Conservation (phyloP, 2,888 invertebrate species). For the Folsomia manolachei region DNA sequence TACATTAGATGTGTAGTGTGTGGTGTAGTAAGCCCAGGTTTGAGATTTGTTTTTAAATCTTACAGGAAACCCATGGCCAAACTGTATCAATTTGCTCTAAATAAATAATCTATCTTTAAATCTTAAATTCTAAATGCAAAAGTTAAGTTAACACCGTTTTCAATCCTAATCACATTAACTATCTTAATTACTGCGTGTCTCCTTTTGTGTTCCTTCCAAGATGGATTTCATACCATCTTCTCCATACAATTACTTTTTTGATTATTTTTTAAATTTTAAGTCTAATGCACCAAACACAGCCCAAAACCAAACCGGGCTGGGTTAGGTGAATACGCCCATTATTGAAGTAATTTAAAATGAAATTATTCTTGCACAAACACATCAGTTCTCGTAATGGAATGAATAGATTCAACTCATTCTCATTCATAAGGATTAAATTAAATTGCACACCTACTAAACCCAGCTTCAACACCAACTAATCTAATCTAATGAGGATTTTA, state of each 20-base stretch:
- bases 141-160: neutral
- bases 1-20: too few relatives aligned
- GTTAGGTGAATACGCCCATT: neutral
- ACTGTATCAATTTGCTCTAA: neutral
- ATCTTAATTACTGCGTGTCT: neutral
- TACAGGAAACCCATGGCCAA: too few relatives aligned
- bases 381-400: too few relatives aligned
- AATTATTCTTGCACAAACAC: neutral
- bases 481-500: constrained; percentile 17
- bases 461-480: neutral
- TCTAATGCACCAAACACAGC: neutral
- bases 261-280: too few relatives aligned
- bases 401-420: neutral
- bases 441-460: neutral
- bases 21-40: too few relatives aligned
- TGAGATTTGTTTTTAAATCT: too few relatives aligned
- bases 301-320: neutral
- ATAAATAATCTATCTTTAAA: neutral
- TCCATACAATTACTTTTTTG: neutral
- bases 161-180: neutral
- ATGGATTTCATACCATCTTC: neutral
- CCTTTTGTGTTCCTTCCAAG: neutral
- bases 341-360: neutral
- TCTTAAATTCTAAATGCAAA: neutral
- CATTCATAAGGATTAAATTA: neutral